Conservation (phyloP, 2,113 vertebrate genomes). For the Silurus glanis region DNA sequence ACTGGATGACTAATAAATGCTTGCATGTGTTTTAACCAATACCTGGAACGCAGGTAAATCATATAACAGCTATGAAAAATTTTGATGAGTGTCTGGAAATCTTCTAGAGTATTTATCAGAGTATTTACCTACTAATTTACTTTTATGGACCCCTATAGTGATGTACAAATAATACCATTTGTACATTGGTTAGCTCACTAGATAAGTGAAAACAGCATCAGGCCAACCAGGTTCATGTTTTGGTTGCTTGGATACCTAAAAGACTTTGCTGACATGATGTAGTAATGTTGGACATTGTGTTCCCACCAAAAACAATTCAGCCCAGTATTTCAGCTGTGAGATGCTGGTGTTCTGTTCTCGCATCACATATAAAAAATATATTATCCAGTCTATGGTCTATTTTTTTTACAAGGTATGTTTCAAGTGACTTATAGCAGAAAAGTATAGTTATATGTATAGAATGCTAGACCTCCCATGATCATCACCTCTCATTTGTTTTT, state of each 20-base stretch:
- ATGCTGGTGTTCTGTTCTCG: not conserved
- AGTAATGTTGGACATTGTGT: not conserved
- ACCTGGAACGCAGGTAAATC: no score
- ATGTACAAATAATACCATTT: no score
- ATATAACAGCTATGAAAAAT: no score
- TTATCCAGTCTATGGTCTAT: no score
- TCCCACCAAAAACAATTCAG: not conserved
- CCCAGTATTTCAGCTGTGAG: not conserved
- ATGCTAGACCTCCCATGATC: not conserved
- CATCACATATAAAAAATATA: not conserved
- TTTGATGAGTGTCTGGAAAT: no score
- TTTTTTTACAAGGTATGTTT: not conserved
- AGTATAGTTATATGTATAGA: not conserved
- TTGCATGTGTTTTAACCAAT: no score
- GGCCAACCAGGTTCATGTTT: not conserved
- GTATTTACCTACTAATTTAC: no score
- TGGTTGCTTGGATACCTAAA: not conserved
- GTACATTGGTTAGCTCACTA: not conserved
- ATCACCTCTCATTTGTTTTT: conserved; percentile 55
- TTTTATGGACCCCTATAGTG: no score
- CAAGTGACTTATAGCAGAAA: not conserved
- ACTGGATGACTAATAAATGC: no score
- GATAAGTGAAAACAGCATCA: not conserved
- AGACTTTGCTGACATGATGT: not conserved
- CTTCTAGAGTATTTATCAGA: no score